Evolutionary conservation across 1,140 invertebrate genomes (phyloP), one percentile per base, ranked within the genome.

Genomic region (Hyphantria cunea): DNA sequence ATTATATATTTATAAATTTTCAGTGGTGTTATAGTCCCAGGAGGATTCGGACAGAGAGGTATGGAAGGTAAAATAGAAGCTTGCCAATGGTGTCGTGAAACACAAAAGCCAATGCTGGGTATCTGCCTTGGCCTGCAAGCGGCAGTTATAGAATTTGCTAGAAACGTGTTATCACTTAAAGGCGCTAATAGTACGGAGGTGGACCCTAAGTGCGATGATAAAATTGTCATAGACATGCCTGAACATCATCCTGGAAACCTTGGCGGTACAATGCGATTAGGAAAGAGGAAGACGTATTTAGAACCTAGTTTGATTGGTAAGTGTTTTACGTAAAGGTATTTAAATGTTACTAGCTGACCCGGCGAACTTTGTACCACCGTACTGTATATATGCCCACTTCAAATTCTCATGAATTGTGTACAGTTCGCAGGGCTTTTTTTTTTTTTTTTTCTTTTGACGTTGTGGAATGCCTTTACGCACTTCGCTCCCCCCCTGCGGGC

Each of bases 221-320:
- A 96, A 15, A 91, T 99, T 31, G 96, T 99, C 0, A 98, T 99
- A 62, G 98, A 99, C 70, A 99, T 99, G 99, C 98, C 98, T 0
- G 99, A 99, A 92, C 97, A 99, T 86, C 97, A 98, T 89, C 93
- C 94, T 5, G 97, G 97, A 0, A 92, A 96, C 66, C 95, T 99
- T 93, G 99, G 99, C 5, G 99, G 98, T 15, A 99, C 99, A 0
- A 99, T 99, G 99, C 93, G 99, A 62, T 91, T 99, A 8, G 99
- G 99, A 9, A 97, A 96, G 81, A 93, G 98, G 70, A 94, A 93
- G 44, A 99, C 99, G 0, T 89, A 95, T 37, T 98, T 99, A 74
- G 92, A 92, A 52, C 93, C 93, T 48, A 95, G 94, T 68, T 90
- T 95, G 59, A 90, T 97, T 42, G 93, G 96, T 97, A 89, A 94